phyloP scores from a whole-genome alignment of 2,888 invertebrate species.

The Ceratothoa steindachneri region DNA sequence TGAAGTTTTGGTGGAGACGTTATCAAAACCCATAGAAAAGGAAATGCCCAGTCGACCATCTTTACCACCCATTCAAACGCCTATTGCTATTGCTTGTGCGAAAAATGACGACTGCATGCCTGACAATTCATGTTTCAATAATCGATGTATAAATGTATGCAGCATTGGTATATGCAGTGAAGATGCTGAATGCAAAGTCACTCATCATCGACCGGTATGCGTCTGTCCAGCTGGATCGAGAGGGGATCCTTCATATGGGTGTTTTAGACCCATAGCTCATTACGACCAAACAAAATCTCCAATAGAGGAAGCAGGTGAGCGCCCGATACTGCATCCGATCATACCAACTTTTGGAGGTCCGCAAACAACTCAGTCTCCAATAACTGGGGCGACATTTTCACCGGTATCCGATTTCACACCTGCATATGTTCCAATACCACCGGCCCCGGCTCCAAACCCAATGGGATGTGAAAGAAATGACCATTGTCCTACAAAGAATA shows the following conservation, averaged over 20 bases:
- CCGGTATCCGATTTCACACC: neutral
- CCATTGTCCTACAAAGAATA: conserved; percentile 21
- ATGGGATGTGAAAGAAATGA: conserved; percentile 28
- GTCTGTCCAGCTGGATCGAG: conserved; percentile 50
- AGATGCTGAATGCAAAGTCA: conserved; percentile 50
- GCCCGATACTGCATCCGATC: neutral
- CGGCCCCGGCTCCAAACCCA: conserved; percentile 17
- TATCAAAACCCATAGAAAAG: too few relatives aligned
- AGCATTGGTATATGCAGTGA: conserved; percentile 61
- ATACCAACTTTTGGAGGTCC: conserved; percentile 5
- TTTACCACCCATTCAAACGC: conserved; percentile 27
- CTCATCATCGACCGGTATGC: conserved; percentile 50
- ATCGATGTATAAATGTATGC: conserved; percentile 73
- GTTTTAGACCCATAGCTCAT: conserved; percentile 51
- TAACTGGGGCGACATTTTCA: neutral
- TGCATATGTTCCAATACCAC: neutral
- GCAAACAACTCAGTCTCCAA: conserved; percentile 7
- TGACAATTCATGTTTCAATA: conserved; percentile 74
- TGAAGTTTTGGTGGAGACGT: too few relatives aligned
- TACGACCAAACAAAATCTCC: neutral
- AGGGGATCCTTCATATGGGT: conserved; percentile 73
- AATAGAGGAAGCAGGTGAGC: neutral
- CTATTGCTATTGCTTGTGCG: conserved; percentile 58
- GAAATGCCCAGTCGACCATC: conserved; percentile 21
- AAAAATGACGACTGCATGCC: conserved; percentile 75